Conservation (phyloP, 2,113 vertebrate genomes). For the Nematolebias whitei region DNA sequence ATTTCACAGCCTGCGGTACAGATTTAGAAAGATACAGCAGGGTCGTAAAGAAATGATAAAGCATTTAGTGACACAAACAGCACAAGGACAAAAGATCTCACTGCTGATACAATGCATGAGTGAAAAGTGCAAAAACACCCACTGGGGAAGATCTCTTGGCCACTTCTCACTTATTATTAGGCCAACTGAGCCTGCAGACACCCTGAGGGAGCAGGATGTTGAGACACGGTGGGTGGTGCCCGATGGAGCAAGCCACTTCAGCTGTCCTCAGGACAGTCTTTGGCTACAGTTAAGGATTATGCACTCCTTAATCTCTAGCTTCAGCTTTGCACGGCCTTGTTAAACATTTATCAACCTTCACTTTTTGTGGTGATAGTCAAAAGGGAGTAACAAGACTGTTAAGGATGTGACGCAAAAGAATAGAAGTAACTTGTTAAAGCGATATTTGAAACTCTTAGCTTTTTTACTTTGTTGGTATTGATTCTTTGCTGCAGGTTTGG, state of each 20-base stretch:
- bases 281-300: slow-evolving; percentile 3
- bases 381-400: no score
- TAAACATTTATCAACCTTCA: no score
- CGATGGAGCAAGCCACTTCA: slow-evolving; percentile 27
- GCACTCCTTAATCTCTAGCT: slow-evolving; percentile 8
- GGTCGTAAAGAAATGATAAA: slow-evolving; percentile 35
- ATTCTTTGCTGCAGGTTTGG: no score
- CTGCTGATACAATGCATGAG: slow-evolving; percentile 28
- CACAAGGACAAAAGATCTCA: slow-evolving; percentile 49
- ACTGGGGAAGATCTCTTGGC: slow-evolving; percentile 34
- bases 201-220: slow-evolving; percentile 44
- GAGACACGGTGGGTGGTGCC: slow-evolving; percentile 46
- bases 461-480: no score
- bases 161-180: slow-evolving; percentile 47
- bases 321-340: neutral
- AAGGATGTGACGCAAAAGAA: no score
- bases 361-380: no score
- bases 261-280: slow-evolving; percentile 18
- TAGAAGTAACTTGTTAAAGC: no score
- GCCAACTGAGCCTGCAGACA: slow-evolving; percentile 46
- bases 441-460: no score
- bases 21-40: slow-evolving; percentile 10
- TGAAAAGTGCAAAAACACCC: slow-evolving; percentile 39
- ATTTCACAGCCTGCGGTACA: neutral
- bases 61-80: slow-evolving; percentile 30